Evolutionary conservation across 2,797 vertebrate genomes (phyloP).

Genomic region (Ficedula albicollis): DNA sequence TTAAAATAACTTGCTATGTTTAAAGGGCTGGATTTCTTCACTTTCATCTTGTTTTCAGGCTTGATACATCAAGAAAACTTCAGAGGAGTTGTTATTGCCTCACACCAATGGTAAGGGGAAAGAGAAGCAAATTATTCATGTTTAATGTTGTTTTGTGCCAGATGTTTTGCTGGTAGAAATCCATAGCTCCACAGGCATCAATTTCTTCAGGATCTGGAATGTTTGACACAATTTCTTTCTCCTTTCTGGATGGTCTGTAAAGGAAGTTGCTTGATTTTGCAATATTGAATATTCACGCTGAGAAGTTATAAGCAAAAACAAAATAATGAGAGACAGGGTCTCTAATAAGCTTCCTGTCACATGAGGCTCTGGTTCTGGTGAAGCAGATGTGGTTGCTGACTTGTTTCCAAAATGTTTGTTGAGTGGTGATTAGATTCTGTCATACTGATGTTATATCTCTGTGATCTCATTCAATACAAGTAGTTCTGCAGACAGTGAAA

Average conservation of each 20-base stretch:
- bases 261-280: conserved; percentile 40
- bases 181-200: conserved; percentile 56
- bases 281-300: conserved; percentile 33
- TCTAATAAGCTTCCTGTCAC: conserved; percentile 53
- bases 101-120: conserved; percentile 2
- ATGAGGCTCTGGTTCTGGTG: conserved; percentile 13
- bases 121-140: conserved; percentile 11
- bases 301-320: conserved; percentile 41
- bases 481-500: conserved; percentile 28
- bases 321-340: conserved; percentile 41
- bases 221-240: conserved; percentile 38
- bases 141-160: conserved; percentile 18
- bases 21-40: not conserved
- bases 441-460: conserved; percentile 23
- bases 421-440: conserved; percentile 52
- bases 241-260: not conserved
- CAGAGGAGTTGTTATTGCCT: not conserved
- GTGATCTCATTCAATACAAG: conserved; percentile 48
- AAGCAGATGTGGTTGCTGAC: conserved; percentile 56
- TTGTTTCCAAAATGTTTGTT: conserved; percentile 42
- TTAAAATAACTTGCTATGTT: not conserved
- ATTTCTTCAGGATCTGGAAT: conserved; percentile 42
- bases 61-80: not conserved
- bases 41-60: not conserved
- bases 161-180: conserved; percentile 57